phyloP scores from a whole-genome alignment of 2,113 vertebrate genomes.

The Vidua macroura region DNA sequence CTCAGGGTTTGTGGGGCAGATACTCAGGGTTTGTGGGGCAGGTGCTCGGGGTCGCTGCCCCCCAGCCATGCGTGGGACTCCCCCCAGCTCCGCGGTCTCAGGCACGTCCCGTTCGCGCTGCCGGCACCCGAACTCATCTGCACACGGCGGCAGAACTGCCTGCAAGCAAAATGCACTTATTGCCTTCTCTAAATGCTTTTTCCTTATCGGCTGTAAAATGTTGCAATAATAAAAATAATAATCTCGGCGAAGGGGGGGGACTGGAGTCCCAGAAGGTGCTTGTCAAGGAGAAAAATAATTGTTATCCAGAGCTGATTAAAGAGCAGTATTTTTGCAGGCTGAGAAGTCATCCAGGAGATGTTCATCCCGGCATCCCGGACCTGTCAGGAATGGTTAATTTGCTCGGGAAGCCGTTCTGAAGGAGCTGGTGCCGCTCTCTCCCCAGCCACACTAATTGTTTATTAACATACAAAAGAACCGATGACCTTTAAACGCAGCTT shows the following conservation, averaged over 20 bases:
- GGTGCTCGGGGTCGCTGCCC: neutral
- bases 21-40: too few relatives aligned
- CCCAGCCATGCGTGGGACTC: neutral
- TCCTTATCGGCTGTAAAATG: constrained; percentile 30
- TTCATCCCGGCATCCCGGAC: neutral
- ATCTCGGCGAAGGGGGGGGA: neutral
- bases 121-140: neutral
- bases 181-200: neutral
- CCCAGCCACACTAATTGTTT: constrained; percentile 54
- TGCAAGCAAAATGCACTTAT: neutral
- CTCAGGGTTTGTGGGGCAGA: too few relatives aligned
- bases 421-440: neutral
- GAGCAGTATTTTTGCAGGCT: neutral
- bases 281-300: constrained; percentile 53
- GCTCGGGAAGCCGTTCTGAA: neutral
- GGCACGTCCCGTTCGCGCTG: neutral
- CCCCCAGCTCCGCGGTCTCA: neutral
- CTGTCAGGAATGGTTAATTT: constrained; percentile 27
- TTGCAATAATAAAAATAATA: constrained; percentile 1
- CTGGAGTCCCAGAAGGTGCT: constrained; percentile 20
- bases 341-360: neutral
- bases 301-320: constrained; percentile 55
- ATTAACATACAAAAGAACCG: constrained; percentile 60
- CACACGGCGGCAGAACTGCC: constrained; percentile 26
- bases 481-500: constrained; percentile 49